Evolutionary conservation across 2,797 vertebrate genomes (phyloP).

Genomic region (Pangasius sanitwongsei): DNA sequence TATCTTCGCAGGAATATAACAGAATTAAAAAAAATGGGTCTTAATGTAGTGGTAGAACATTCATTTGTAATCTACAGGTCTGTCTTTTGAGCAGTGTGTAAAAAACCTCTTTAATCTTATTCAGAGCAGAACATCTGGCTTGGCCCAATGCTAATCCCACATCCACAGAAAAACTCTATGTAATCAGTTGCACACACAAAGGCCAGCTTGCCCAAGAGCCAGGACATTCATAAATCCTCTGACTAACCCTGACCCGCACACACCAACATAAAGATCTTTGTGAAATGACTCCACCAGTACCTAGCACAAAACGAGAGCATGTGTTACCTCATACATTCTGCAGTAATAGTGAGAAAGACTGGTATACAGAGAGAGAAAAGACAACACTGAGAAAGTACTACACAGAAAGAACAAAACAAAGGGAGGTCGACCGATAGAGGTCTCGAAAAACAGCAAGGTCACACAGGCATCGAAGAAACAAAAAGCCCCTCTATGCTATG

Average conservation of each 20-base stretch:
- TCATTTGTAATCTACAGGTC: constrained; percentile 29
- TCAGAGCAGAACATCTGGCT: constrained; percentile 25
- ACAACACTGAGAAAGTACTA: not conserved
- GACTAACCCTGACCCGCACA: constrained; percentile 27
- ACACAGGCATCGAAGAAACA: constrained; percentile 20
- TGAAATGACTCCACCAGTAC: constrained; percentile 37
- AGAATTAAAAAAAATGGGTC: not conserved
- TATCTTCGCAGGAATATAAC: not conserved
- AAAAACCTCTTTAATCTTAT: constrained; percentile 35
- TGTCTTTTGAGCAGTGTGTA: not conserved
- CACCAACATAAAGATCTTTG: constrained; percentile 35
- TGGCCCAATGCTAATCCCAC: not conserved
- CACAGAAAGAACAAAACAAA: constrained; percentile 24
- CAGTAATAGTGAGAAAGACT: constrained; percentile 37
- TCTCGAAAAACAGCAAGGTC: constrained; percentile 35
- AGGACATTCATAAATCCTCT: constrained; percentile 23
- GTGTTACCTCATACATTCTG: constrained; percentile 43
- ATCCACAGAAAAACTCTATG: constrained; percentile 22
- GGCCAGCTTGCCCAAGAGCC: constrained; percentile 37
- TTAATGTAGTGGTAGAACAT: not conserved
- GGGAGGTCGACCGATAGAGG: not conserved
- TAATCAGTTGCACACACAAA: constrained; percentile 48
- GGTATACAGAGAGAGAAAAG: not conserved
- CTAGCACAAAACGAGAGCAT: constrained; percentile 38
- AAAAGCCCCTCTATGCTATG: constrained; percentile 31